Evolutionary conservation across 2,113 vertebrate genomes (phyloP).

Genomic region (Catharus bicknelli): DNA sequence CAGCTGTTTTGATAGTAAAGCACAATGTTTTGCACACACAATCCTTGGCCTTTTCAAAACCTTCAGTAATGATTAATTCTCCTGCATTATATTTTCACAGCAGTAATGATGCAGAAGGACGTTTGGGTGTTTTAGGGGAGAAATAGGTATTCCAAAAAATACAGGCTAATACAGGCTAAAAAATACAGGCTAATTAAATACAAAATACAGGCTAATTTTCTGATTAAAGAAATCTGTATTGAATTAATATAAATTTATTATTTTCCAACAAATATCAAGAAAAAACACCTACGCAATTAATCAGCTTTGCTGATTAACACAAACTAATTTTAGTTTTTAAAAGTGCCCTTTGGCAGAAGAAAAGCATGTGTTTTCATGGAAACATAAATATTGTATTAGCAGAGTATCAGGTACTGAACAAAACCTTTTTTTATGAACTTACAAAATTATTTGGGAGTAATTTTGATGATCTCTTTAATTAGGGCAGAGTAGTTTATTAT

Average conservation of each 20-base stretch:
- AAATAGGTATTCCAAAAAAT: neutral
- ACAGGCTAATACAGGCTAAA: neutral
- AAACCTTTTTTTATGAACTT: neutral
- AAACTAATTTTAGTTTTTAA: neutral
- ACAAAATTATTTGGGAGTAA: neutral
- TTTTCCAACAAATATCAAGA: neutral
- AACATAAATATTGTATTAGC: neutral
- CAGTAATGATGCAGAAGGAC: neutral
- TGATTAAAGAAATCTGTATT: neutral
- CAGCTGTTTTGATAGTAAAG: constrained; percentile 3
- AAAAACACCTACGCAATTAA: neutral
- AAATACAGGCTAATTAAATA: neutral
- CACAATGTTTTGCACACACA: neutral
- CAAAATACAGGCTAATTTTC: neutral
- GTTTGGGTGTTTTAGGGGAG: neutral
- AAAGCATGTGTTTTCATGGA: neutral
- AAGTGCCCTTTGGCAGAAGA: neutral
- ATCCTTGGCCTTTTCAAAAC: constrained; percentile 16
- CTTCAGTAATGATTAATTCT: constrained; percentile 34
- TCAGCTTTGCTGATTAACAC: neutral
- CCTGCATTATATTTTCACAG: neutral
- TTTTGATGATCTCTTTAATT: neutral
- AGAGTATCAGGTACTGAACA: neutral
- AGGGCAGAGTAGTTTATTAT: neutral
- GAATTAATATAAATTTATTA: neutral